Percentiles rank a stretch among this genome's conserved stretches.
These are phyloP conservation scores for Malacoraja senta DNA, from an alignment of 2,797 vertebrate species.

Conservation along the genomic window DNA sequence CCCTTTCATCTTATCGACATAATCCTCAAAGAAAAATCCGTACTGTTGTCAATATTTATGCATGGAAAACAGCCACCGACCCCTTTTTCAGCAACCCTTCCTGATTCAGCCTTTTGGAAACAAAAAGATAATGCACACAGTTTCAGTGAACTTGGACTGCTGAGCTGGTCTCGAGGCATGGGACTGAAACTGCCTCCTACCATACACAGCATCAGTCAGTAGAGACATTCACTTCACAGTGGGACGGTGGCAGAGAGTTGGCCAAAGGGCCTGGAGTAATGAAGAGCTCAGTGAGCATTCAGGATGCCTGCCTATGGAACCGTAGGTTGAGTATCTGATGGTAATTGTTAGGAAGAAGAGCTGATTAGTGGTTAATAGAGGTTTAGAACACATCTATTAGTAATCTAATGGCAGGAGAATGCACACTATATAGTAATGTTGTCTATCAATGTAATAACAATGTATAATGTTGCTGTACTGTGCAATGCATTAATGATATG, in stretches of 20 bases:
- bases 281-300: background rate
- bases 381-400: background rate
- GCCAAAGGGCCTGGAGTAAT: background rate
- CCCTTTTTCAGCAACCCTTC: background rate
- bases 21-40: background rate
- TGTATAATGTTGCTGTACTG: background rate
- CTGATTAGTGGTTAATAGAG: background rate
- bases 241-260: background rate
- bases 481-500: background rate
- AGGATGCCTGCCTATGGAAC: background rate
- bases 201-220: background rate
- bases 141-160: background rate
- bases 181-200: background rate
- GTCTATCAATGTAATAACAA: background rate
- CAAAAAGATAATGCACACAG: background rate
- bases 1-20: background rate
- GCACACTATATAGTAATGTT: background rate
- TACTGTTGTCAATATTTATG: background rate
- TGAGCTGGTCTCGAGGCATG: background rate
- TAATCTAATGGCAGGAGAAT: background rate
- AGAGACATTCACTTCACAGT: background rate
- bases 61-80: background rate
- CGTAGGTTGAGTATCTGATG: background rate
- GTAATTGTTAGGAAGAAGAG: background rate
- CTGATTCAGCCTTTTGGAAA: background rate